These are phyloP conservation scores for Xiphydria camelus DNA, from an alignment of 2,888 invertebrate species.

Conservation along the genomic window DNA sequence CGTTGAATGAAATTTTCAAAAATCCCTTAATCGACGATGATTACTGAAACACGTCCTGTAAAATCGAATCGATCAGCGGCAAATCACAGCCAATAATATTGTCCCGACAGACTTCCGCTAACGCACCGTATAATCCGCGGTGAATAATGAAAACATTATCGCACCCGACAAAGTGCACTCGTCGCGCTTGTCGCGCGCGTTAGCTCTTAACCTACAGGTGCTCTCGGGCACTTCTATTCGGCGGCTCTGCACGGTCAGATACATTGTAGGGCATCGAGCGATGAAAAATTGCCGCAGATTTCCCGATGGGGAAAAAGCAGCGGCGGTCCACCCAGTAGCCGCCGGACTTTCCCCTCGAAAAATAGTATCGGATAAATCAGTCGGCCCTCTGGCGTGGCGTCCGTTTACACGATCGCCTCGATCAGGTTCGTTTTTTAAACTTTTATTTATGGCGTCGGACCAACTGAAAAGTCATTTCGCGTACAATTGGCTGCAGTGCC, in stretches of 20 bases:
- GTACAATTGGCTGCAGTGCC: too few relatives aligned
- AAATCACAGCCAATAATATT: conserved; percentile 27
- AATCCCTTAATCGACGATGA: too few relatives aligned
- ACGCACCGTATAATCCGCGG: conserved; percentile 35
- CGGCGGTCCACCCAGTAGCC: conserved; percentile 8
- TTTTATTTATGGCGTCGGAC: conserved; percentile 28
- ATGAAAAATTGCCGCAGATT: conserved; percentile 42
- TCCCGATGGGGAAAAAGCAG: conserved; percentile 37
- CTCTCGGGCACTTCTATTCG: conserved; percentile 27
- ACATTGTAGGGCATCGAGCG: conserved; percentile 42
- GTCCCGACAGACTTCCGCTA: conserved; percentile 35
- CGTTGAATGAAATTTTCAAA: too few relatives aligned
- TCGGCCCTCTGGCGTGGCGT: conserved; percentile 21
- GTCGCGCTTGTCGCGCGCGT: background rate
- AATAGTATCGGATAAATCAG: conserved; percentile 36
- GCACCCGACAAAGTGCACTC: conserved; percentile 27
- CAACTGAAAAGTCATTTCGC: conserved; percentile 24
- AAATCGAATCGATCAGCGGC: conserved; percentile 30
- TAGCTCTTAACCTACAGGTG: conserved; percentile 21
- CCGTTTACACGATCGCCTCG: conserved; percentile 22
- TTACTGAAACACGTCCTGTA: conserved; percentile 22
- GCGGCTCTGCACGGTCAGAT: conserved; percentile 23
- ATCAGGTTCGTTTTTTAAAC: conserved; percentile 18
- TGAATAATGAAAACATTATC: conserved; percentile 44
- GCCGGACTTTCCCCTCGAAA: conserved; percentile 11